Conservation (phyloP, 2,113 vertebrate genomes). For the Cinclus mexicanus region DNA sequence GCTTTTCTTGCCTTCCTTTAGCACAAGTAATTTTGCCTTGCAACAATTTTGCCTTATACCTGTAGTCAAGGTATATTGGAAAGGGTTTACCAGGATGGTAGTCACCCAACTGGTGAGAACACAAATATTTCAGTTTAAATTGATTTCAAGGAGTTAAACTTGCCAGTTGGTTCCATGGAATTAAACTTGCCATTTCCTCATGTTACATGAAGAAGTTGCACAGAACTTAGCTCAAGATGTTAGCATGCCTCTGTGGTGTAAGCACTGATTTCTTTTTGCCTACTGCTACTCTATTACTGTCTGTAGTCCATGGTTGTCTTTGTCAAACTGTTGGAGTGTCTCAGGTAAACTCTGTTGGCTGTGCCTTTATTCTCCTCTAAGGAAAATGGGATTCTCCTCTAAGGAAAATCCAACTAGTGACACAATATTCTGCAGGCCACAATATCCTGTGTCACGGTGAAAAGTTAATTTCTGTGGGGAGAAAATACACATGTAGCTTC, state of each 20-base stretch:
- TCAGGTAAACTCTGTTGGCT: background rate
- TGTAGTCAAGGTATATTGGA: background rate
- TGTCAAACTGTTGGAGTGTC: background rate
- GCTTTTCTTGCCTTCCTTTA: background rate
- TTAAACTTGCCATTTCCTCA: rapidly evolving
- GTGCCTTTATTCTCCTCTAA: background rate
- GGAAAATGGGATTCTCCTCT: background rate
- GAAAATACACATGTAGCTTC: background rate
- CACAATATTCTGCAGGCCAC: background rate
- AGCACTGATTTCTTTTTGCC: background rate
- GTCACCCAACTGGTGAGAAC: background rate
- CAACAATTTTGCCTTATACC: background rate
- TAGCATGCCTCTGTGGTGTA: background rate
- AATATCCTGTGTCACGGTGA: background rate
- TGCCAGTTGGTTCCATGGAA: background rate
- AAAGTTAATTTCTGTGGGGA: background rate
- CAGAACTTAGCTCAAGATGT: background rate
- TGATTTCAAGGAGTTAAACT: background rate
- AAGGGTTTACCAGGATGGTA: background rate
- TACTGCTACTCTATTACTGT: background rate
- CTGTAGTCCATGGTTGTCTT: background rate
- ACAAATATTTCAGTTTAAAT: background rate
- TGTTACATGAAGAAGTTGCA: background rate
- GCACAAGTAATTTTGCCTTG: background rate
- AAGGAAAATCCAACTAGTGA: background rate